Base-by-base conservation (phyloP, 2,888 invertebrate genomes). In the Agapetus fuscipes region DNA sequence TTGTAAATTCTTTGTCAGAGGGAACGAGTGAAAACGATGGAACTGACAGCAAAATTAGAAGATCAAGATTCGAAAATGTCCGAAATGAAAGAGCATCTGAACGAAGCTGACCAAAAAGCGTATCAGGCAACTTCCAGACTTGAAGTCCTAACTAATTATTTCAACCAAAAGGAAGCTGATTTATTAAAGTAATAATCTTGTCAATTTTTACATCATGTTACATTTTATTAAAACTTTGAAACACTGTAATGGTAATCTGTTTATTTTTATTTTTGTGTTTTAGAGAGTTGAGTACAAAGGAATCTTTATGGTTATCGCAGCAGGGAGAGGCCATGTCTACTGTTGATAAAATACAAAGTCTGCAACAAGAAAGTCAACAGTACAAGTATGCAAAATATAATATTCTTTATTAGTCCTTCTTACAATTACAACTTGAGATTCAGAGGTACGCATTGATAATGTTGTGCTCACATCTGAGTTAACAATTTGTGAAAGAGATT, bases 131-230 rank as follows among this genome's bases (percentile, higher is more conserved):
- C 80, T 51, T 90, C 88, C 1, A 78, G 86, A 52, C 71, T 93
- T 2, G 86, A 87, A 55, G 90, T 93, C 1, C 66, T 94, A 27
- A 83, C 86, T 0, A 83, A 81, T 55, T 93, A 91, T 60, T 93
- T 93, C 65, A 87, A 90, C 54, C 89, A 93, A 49, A 83, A 87
- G 52, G 93, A 93, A 61, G 73, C 80, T 10, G 84, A 90, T 60
- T 67, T 91, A 32, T 79, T 90, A 64, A 90, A 88, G 85, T 90
- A 71, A 4, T 20, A 20, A 6, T 20, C 9, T 20, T 6, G 9
- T 4, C 9, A 20, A 20, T 20, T 20, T 20, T 9, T 20, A 9
- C 4, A 20, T 20, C 9, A 9, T 20, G 9, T 20, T 9, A 6
- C 5, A 20, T 20, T 20, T 20, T 20, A 6, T 20, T 6, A 20